A percentile compares a stretch with the other conserved stretches of the same genome.
Conservation (phyloP, 2,797 vertebrate species). For the Spinus pinus region DNA sequence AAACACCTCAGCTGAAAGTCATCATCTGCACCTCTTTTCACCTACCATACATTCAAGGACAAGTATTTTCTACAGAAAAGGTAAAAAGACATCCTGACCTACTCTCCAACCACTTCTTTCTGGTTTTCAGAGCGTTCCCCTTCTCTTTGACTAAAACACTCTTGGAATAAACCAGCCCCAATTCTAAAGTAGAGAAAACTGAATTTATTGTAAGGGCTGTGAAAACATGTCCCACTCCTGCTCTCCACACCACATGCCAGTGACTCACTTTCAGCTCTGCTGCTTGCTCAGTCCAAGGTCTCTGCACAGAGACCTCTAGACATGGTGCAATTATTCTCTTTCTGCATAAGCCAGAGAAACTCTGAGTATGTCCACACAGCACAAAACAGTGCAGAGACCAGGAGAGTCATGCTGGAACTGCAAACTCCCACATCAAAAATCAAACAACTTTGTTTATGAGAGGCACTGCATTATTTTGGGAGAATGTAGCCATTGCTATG, state of each 20-base stretch:
- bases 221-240: background rate
- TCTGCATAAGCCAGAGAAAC: background rate
- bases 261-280: background rate
- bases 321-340: background rate
- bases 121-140: background rate
- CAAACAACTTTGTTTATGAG: background rate
- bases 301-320: conserved; percentile 1
- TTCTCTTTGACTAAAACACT: background rate
- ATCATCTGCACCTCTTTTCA: background rate
- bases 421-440: background rate
- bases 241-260: background rate
- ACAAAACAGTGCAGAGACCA: background rate
- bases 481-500: background rate
- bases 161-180: accelerated
- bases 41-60: background rate
- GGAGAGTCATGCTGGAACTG: background rate
- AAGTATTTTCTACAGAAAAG: background rate
- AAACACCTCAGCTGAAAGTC: background rate
- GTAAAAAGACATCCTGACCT: background rate
- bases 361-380: background rate
- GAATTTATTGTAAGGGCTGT: background rate
- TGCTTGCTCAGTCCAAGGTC: background rate
- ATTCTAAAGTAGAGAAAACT: background rate
- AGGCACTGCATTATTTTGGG: background rate
- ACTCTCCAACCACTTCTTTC: background rate